A percentile compares a stretch with the other conserved stretches of the same genome.
These are phyloP conservation scores for Lampris megalopsis DNA, from an alignment of 2,113 vertebrate species.

Conservation along the genomic window DNA sequence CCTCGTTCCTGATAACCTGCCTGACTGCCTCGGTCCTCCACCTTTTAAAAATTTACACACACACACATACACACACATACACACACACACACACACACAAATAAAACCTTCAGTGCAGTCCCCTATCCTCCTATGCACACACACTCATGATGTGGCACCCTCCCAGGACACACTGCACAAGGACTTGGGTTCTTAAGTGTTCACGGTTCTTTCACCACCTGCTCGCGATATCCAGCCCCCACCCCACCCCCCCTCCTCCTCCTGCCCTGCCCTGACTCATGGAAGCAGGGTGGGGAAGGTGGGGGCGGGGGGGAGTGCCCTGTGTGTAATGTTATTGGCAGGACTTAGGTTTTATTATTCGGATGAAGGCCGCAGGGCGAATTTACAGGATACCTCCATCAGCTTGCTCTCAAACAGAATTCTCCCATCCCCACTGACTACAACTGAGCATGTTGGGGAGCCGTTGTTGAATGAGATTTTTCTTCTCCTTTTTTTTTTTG, in stretches of 20 bases:
- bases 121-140: constrained; percentile 16
- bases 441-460: constrained; percentile 57
- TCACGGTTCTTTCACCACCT: constrained; percentile 57
- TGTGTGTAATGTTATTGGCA: constrained; percentile 64
- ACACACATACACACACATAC: constrained; percentile 25
- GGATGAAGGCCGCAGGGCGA: constrained; percentile 7
- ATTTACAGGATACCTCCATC: background rate
- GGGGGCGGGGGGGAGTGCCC: background rate
- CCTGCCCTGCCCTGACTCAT: constrained; percentile 24
- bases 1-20: constrained; percentile 58
- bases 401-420: background rate
- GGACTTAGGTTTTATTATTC: constrained; percentile 39
- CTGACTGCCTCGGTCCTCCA: constrained; percentile 66
- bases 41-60: constrained; percentile 44
- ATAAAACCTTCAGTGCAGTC: background rate
- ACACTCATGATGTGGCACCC: constrained; percentile 67
- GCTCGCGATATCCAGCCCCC: background rate
- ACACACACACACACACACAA: constrained; percentile 10
- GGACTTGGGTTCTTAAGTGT: constrained; percentile 70
- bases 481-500: constrained; percentile 32
- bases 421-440: constrained; percentile 23
- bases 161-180: constrained; percentile 70
- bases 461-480: constrained; percentile 46
- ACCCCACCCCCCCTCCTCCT: background rate
- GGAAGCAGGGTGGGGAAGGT: constrained; percentile 14